Conservation (phyloP, 1,140 invertebrate species). For the Stegodyphus mimosarum region DNA sequence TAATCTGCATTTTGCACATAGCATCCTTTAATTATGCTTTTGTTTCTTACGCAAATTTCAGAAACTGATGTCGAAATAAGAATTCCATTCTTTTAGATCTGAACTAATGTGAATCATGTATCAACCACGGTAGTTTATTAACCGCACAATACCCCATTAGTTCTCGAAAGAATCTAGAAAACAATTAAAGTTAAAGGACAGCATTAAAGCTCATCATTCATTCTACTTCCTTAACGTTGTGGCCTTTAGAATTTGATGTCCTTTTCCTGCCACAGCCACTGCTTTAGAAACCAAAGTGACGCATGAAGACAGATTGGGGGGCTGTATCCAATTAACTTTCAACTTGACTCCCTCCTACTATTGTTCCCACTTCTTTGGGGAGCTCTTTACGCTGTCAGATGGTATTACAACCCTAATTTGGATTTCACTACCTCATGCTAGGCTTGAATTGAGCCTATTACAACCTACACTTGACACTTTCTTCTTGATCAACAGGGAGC, state of each 20-base stretch:
- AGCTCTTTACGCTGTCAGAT: not conserved
- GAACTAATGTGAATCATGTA: too few relatives aligned
- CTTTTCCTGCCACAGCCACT: not conserved
- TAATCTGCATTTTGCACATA: too few relatives aligned
- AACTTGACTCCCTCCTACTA: not conserved
- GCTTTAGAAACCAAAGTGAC: constrained; percentile 21
- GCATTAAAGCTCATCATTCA: constrained; percentile 14
- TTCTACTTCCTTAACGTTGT: not conserved
- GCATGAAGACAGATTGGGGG: constrained; percentile 20
- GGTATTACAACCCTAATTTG: not conserved
- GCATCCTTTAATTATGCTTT: too few relatives aligned
- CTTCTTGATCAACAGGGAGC: too few relatives aligned
- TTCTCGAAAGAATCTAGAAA: constrained; percentile 5
- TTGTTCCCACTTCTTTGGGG: not conserved
- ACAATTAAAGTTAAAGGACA: constrained; percentile 13
- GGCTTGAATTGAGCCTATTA: too few relatives aligned
- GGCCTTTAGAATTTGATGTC: not conserved
- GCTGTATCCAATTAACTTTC: constrained; percentile 1
- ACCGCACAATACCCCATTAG: constrained; percentile 11
- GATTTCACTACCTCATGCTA: not conserved
- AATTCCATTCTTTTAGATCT: too few relatives aligned
- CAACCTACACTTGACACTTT: too few relatives aligned
- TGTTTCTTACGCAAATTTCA: too few relatives aligned
- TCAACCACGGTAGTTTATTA: not conserved
- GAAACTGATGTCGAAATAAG: too few relatives aligned